Conservation (phyloP, 2,888 invertebrate genomes). For the Drosophila sordidula region DNA sequence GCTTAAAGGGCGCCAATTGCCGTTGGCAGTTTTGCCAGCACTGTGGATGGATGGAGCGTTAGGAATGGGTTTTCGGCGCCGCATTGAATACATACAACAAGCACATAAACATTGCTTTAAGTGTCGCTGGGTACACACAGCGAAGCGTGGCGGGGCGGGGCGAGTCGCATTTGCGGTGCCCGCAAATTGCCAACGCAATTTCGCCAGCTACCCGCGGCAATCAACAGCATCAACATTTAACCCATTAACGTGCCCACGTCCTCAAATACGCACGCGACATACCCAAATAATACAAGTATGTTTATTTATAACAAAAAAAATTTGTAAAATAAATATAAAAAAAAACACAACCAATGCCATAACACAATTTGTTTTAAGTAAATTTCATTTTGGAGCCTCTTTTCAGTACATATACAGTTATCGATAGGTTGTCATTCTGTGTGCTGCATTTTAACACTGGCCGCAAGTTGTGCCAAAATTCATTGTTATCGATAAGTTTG, state of each 20-base stretch:
- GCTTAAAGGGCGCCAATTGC: slow-evolving; percentile 74
- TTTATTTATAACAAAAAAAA: too few relatives aligned
- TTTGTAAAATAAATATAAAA: too few relatives aligned
- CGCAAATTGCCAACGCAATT: slow-evolving; percentile 70
- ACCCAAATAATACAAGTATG: background rate
- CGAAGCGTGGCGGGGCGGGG: background rate
- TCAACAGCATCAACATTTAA: slow-evolving; percentile 53
- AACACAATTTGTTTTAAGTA: slow-evolving; percentile 1
- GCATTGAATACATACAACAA: background rate
- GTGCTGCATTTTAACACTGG: too few relatives aligned
- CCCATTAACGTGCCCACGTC: slow-evolving; percentile 37
- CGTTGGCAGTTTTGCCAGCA: slow-evolving; percentile 84
- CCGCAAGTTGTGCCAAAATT: background rate
- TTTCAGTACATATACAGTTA: background rate
- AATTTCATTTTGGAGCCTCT: background rate
- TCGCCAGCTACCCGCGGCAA: slow-evolving; percentile 56
- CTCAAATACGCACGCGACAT: slow-evolving; percentile 24
- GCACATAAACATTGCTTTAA: slow-evolving; percentile 5
- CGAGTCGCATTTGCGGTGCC: slow-evolving; percentile 38
- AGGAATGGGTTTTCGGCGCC: background rate
- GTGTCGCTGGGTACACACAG: slow-evolving; percentile 8
- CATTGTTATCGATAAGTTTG: background rate
- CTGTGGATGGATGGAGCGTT: slow-evolving; percentile 51
- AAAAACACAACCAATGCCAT: background rate
- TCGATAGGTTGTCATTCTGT: background rate